Evolutionary conservation across 2,888 invertebrate species (phyloP), one percentile per base, ranked within the genome.

Genomic region (Morpho achilles): DNA sequence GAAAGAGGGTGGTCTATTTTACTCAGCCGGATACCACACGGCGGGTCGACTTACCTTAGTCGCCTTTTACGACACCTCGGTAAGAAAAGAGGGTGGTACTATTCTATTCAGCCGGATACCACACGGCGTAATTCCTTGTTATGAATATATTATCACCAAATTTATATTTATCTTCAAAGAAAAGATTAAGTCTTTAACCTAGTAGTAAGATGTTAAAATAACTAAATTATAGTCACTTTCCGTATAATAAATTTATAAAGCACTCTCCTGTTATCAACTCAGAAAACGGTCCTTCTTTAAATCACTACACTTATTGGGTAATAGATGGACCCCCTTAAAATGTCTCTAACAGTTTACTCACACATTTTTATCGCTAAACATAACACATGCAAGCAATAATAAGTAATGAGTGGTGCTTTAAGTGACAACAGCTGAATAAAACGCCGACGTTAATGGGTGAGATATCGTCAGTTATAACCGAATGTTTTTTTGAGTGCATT

Each of bases 401-500:
- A 72, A 67, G 73, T 69, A 68, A 72, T 75, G 78, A 79, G 77
- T 76, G 79, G 73, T 74, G 68, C 74, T 79, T 75, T 73, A 75
- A 69, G 71, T 73, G 65, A 71, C 68, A 67, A 69, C 64, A 69
- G 72, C 72, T 72, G 70, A 76, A 80, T 76, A 75, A 71, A 73
- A 62, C 56, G 52, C 59, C 46, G 43, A 53, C 52, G 68, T 61
- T 76, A 80, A 77, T 79, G 74, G 71, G 71, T 63, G 66, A 64
- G 67, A 80, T 83, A 84, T 79, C 77, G 79, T 76, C 66, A 79
- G 69, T 76, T 77, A 75, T 73, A 72, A 75, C 67, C 74, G 74
- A 71, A 76, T 79, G 80, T 73, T 76, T 80, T 32, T 74, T 80
- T 77, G 77, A 84, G 81, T 80, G 80, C 74, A 68, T 65, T 73